Percentiles rank a stretch among this genome's conserved stretches.
These are phyloP conservation scores for Encarsia formosa DNA, from an alignment of 2,888 invertebrate species.

Conservation along the genomic window DNA sequence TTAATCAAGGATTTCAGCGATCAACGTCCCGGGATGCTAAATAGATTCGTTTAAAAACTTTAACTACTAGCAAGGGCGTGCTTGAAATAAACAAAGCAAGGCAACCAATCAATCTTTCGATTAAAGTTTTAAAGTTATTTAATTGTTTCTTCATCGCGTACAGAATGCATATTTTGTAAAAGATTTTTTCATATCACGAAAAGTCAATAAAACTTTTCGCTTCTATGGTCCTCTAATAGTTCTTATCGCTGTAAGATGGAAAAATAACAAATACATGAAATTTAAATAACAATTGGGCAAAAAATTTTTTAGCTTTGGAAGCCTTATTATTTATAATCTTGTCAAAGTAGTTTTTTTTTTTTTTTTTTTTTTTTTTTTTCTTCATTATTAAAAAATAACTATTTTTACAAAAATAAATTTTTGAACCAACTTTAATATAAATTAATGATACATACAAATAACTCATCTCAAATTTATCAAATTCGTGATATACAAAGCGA, in stretches of 20 bases:
- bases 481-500: too few species aligned
- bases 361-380: not conserved
- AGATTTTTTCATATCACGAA: slow-evolving; percentile 17
- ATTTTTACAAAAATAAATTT: not conserved
- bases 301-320: slow-evolving; percentile 6
- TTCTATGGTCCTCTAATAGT: slow-evolving; percentile 29
- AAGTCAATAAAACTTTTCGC: slow-evolving; percentile 28
- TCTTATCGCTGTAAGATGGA: slow-evolving; percentile 11
- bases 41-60: slow-evolving; percentile 37
- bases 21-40: slow-evolving; percentile 41
- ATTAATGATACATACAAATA: not conserved
- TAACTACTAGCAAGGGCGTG: slow-evolving; percentile 33
- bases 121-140: slow-evolving; percentile 19
- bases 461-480: too few species aligned
- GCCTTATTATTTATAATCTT: not conserved
- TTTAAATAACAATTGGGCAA: not conserved
- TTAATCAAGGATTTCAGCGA: slow-evolving; percentile 38
- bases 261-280: not conserved
- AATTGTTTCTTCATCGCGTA: slow-evolving; percentile 8
- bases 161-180: slow-evolving; percentile 14
- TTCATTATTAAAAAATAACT: not conserved
- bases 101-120: slow-evolving; percentile 29
- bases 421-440: not conserved
- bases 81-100: slow-evolving; percentile 30
- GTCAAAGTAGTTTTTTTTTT: not conserved